phyloP scores from a whole-genome alignment of 2,888 invertebrate species.

The Xestia sexstrigata region DNA sequence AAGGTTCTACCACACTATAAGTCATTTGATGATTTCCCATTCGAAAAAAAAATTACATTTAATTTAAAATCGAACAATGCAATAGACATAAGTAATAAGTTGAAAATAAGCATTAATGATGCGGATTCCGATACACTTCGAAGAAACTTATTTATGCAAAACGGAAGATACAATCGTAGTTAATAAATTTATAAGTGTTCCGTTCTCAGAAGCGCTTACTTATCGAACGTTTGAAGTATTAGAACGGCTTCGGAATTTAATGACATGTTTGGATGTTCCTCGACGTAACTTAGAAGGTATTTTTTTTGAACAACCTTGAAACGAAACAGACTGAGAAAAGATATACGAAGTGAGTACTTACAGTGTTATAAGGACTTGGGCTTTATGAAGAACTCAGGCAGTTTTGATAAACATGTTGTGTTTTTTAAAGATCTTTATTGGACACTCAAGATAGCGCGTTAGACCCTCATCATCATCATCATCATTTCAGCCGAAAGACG shows the following conservation, averaged over 20 bases:
- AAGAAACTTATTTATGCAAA: conserved; percentile 39
- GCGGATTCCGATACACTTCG: conserved; percentile 22
- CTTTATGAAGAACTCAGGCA: neutral
- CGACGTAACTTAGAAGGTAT: neutral
- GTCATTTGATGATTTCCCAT: too few relatives aligned
- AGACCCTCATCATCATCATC: too few relatives aligned
- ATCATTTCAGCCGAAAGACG: too few relatives aligned
- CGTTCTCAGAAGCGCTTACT: conserved; percentile 15
- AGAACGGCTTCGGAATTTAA: conserved; percentile 5
- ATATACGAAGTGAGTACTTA: neutral
- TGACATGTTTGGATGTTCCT: conserved; percentile 20
- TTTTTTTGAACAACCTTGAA: neutral
- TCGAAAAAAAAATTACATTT: too few relatives aligned
- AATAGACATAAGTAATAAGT: neutral
- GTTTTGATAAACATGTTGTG: neutral
- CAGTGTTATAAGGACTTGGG: neutral
- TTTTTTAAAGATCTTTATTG: neutral
- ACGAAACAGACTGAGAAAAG: neutral
- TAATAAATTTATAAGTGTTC: conserved; percentile 36
- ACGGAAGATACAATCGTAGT: conserved; percentile 20
- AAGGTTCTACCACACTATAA: too few relatives aligned
- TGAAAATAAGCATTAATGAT: neutral
- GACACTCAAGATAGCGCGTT: neutral
- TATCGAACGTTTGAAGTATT: conserved; percentile 35
- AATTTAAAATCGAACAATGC: neutral